Evolutionary conservation across 2,888 invertebrate species (phyloP).

Genomic region (Hemaris fuciformis): DNA sequence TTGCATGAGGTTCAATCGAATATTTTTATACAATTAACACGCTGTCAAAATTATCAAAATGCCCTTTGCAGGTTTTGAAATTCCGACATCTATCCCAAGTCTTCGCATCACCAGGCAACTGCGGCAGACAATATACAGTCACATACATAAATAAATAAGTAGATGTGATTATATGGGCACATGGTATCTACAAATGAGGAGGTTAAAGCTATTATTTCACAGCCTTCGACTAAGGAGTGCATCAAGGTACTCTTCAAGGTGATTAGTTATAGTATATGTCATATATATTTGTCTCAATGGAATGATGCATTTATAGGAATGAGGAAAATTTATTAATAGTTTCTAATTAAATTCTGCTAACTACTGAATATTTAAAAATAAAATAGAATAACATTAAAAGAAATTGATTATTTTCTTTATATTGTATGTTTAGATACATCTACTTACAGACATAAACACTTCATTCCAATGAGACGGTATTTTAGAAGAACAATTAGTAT

Average conservation of each 20-base stretch:
- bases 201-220: constrained; percentile 80
- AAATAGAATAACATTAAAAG: not conserved
- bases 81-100: not conserved
- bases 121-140: too few relatives aligned
- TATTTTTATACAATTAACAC: too few relatives aligned
- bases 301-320: not conserved
- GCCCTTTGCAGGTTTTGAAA: too few relatives aligned
- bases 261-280: constrained; percentile 15
- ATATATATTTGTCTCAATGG: not conserved
- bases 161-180: not conserved
- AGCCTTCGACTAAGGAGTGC: constrained; percentile 76
- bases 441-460: not conserved
- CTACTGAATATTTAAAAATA: too few relatives aligned
- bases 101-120: not conserved
- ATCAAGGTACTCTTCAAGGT: constrained; percentile 37
- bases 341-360: not conserved
- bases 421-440: not conserved
- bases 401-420: too few relatives aligned
- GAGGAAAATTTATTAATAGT: not conserved
- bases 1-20: too few relatives aligned
- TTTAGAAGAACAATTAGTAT: constrained; percentile 10
- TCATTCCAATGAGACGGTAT: not conserved
- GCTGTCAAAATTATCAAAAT: too few relatives aligned
- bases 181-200: constrained; percentile 63
- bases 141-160: not conserved